phyloP scores from a whole-genome alignment of 2,113 vertebrate species.

The Edolisoma coerulescens region DNA sequence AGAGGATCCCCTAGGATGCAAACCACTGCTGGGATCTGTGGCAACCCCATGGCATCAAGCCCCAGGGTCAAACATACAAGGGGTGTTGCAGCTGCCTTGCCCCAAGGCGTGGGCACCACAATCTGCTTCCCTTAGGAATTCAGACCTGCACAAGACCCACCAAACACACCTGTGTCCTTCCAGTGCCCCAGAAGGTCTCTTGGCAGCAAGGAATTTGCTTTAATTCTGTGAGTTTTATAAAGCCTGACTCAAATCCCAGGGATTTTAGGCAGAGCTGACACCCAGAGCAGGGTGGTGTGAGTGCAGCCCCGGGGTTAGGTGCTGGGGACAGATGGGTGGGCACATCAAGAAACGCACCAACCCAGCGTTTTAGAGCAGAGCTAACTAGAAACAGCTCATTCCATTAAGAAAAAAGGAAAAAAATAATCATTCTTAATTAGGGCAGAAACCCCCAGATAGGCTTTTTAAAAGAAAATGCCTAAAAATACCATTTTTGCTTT shows the following conservation, averaged over 20 bases:
- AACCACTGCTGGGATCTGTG: neutral
- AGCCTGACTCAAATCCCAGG: neutral
- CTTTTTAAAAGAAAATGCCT: neutral
- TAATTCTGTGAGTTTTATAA: neutral
- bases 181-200: too few relatives aligned
- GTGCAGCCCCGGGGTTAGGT: neutral
- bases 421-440: neutral
- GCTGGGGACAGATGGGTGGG: neutral
- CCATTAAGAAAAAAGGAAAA: neutral
- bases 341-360: neutral
- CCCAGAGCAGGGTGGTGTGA: neutral
- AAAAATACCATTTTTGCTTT: constrained; percentile 24
- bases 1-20: neutral
- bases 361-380: neutral
- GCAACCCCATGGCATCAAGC: neutral
- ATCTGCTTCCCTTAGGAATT: neutral
- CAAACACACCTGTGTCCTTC: neutral
- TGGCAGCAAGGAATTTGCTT: neutral
- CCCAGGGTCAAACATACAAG: fast-evolving
- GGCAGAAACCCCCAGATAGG: neutral
- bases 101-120: fast-evolving
- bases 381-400: neutral
- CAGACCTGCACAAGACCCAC: neutral
- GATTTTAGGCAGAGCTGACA: neutral
- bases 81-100: neutral